Percentiles rank a stretch among this genome's conserved stretches.
Conservation (phyloP, 2,888 invertebrate genomes). For the Monoplex corrugatus region DNA sequence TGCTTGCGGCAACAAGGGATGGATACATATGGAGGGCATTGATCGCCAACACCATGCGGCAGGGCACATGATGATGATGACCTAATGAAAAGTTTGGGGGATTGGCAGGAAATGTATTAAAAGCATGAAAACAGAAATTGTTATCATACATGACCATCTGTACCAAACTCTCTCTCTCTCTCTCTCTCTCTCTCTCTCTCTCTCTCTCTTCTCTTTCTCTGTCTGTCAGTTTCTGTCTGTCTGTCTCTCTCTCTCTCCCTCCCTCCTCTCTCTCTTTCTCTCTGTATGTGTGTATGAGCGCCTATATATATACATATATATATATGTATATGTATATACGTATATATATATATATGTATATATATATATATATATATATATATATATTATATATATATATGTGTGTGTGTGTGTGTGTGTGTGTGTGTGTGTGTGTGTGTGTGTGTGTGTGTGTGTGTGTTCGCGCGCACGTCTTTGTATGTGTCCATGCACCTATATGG, state of each 20-base stretch:
- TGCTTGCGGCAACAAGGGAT: no score
- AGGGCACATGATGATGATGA: no score
- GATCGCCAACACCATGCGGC: no score
- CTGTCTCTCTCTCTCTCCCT: background rate
- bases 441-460: background rate
- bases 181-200: background rate
- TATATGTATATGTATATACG: background rate
- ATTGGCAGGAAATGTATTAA: no score
- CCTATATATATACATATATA: background rate
- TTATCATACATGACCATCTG: no score
- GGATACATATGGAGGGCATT: no score
- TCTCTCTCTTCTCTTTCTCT: background rate
- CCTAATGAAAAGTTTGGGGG: no score
- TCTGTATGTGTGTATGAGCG: background rate
- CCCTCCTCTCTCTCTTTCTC: no score
- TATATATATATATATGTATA: background rate
- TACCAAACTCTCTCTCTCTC: no score
- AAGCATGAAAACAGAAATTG: no score
- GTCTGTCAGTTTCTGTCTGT: background rate
- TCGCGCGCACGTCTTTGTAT: background rate
- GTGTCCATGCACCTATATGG: background rate
- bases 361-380: background rate
- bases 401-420: background rate
- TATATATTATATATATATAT: background rate
- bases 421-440: slow-evolving; percentile 3